phyloP scores from a whole-genome alignment of 2,113 vertebrate genomes.

The Platanista minor region DNA sequence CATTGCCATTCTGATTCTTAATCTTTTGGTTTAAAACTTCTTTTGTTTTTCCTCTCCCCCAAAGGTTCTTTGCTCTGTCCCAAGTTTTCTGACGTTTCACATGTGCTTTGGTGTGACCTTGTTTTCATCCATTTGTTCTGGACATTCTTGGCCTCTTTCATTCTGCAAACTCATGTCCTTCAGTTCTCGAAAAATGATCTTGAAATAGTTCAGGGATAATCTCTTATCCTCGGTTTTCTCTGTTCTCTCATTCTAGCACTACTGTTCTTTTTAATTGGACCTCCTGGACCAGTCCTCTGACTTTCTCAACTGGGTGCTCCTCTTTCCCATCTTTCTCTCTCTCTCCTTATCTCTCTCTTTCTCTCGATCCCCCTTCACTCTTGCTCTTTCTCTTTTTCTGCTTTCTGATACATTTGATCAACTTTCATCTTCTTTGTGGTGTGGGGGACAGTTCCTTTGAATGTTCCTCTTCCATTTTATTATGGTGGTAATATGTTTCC shows the following conservation, averaged over 20 bases:
- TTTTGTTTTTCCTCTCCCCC: neutral
- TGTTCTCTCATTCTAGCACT: neutral
- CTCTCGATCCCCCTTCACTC: neutral
- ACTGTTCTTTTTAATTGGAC: neutral
- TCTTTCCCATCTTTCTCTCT: neutral
- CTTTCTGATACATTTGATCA: neutral
- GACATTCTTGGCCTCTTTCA: neutral
- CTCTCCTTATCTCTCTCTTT: neutral
- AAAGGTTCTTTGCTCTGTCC: neutral
- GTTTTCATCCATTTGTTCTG: neutral
- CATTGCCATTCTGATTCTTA: neutral
- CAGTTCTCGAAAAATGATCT: neutral
- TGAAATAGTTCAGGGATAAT: neutral
- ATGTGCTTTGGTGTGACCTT: neutral
- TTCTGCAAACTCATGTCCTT: neutral
- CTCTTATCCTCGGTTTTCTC: neutral
- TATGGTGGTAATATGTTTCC: neutral
- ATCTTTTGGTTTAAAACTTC: neutral
- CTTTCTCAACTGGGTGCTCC: neutral
- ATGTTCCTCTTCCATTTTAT: neutral
- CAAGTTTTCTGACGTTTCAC: neutral
- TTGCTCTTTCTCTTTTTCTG: neutral
- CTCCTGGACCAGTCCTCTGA: neutral
- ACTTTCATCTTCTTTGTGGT: neutral
- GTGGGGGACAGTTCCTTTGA: neutral